Base-by-base conservation (phyloP, 2,797 vertebrate genomes). In the Diglossa cyanea region DNA sequence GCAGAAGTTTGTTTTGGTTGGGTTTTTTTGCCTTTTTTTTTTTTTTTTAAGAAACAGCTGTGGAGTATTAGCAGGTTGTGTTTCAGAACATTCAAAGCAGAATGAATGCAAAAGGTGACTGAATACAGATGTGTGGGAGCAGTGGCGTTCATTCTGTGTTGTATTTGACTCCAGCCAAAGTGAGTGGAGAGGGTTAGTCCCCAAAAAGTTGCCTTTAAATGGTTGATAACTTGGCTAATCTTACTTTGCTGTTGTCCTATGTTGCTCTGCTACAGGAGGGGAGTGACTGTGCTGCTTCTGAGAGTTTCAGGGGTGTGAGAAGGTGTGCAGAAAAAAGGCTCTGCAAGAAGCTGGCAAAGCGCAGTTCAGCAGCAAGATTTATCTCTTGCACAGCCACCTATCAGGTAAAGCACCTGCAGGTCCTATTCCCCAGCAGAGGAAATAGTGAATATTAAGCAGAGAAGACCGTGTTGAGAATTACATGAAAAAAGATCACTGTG, bases 141-240 rank as follows among this genome's bases (percentile, higher is more conserved):
- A 77, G 18, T 28, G 17, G 13, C 61, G 42, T 31, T 81, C 10
- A 8, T 80, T 90, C 61, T 42, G 5, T 0, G 0, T 61, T 0
- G 0, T 61, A 8, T 61, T 61, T 88, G 26, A n/a, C 20, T 47
- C 67, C 35, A 54, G 0, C 17, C 2, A 1, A 71, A 81, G 53
- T 10, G 9, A 80, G 7, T 33, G 24, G 17, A 37, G 60, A 35
- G 26, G 12, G 19, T 30, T 55, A 25, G 53, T 44, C 17, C 57
- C 14, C 8, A 18, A 44, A 68, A 31, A 17, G 9, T 62, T 92
- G 13, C 25, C 42, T 91, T 82, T 47, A 71, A 63, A 40, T 42
- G 35, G 6, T 16, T 72, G 53, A 12, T 48, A 58, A 28, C 13
- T 21, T 35, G 26, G 18, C 58, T 89, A 1, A 40, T 89, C 55